Base-by-base conservation (phyloP, 2,113 vertebrate species). In the Azemiops feae region DNA sequence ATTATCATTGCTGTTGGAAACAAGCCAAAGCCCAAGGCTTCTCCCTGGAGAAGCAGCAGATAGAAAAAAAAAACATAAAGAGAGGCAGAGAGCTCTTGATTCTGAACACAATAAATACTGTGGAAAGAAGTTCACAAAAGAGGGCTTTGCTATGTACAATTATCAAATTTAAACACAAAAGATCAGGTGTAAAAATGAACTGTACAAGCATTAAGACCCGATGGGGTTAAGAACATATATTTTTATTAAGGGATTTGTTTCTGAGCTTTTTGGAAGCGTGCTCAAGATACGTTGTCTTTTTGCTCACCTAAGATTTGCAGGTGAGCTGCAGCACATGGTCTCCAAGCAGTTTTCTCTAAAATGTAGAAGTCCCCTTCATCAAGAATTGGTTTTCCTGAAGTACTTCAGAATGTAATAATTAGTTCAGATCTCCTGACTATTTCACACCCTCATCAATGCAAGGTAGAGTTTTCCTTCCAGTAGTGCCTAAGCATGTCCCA, bases 1-100 rank as follows among this genome's bases (percentile, higher is more conserved):
- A 93, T 93, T 93, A 86, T 86, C 74, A 90, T 60, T 90, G 69
- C 92, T 5, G 3, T 11, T 93, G 60, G 74, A 60, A 93, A 86
- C 60, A 34, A 86, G 55, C 18, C 55, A 85, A 55, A 86, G 18
- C 20, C 43, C 64, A 88, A 47, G 18, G 74, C 53, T 89, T 57
- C 64, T 89, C 39, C 53, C 57, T 39, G 39, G 88, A 90, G 88
- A 90, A 93, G 74, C 23, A 22, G 92, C 54, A 85, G 55, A 45
- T 60, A 86, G 54, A 43, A 58, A 50, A 57, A 89, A 55, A 53
- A 39, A 25, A 89, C 53, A 89, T 50, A 89, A 89, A 90, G 54
- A 45, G 30, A 86, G 45, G n/a, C 30, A 27, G 30, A 90, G 85
- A 81, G 74, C 34, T 39, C 54, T 20, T 45, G 90, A 55, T 91